A percentile compares a stretch with the other conserved stretches of the same genome.
Conservation (phyloP, 2,113 vertebrate species). For the Tupaia tana region DNA sequence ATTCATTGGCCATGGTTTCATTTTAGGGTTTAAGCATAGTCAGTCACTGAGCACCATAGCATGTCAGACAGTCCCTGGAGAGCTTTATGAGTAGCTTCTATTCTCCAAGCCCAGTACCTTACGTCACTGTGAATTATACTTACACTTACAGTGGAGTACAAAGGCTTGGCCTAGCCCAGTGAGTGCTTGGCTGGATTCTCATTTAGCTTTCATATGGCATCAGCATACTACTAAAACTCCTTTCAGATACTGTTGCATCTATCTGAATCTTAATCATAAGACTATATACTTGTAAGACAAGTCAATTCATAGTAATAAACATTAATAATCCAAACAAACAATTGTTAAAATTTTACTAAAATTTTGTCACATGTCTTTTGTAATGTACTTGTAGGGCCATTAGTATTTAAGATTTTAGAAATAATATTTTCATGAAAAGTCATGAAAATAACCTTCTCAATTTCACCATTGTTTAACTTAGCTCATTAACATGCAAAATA, state of each 20-base stretch:
- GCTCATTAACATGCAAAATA: background rate
- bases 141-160: background rate
- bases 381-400: background rate
- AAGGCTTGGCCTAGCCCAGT: background rate
- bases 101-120: background rate
- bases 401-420: background rate
- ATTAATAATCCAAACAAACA: background rate
- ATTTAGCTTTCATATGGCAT: background rate
- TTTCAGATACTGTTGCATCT: background rate
- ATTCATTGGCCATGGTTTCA: background rate
- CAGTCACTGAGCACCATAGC: background rate
- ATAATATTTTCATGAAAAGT: background rate
- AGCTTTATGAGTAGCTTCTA: background rate
- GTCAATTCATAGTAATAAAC: background rate
- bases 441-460: background rate
- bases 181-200: background rate
- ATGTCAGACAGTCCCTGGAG: background rate
- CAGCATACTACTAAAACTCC: background rate
- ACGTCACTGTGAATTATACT: background rate
- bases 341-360: background rate
- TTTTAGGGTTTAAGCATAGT: too few relatives aligned
- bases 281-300: background rate
- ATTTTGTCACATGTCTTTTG: background rate
- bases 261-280: background rate
- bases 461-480: background rate